Conservation (phyloP, 2,113 vertebrate genomes). For the Ammodytes marinus region DNA sequence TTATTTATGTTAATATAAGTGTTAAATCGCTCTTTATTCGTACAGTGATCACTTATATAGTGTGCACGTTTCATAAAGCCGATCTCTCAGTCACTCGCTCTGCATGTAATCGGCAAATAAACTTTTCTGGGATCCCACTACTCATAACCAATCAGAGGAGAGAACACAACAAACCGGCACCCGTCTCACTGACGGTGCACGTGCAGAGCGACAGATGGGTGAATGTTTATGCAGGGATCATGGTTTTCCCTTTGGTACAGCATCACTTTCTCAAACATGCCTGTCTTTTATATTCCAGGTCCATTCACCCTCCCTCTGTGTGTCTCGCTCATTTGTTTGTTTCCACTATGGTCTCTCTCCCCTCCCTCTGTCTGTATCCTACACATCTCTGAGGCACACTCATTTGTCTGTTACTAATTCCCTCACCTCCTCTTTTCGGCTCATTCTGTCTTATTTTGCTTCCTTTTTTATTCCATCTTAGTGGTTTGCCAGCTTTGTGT, state of each 20-base stretch:
- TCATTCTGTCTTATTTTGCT: slow-evolving; percentile 40
- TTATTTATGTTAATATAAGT: no score
- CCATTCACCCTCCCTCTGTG: slow-evolving; percentile 46
- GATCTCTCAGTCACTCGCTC: no score
- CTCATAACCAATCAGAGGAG: no score
- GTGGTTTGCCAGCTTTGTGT: neutral
- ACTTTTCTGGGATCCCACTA: no score
- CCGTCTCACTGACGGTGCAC: no score
- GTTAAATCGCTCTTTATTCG: no score
- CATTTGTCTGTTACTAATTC: slow-evolving; percentile 53
- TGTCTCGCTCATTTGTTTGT: slow-evolving; percentile 55
- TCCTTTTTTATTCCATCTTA: slow-evolving; percentile 26
- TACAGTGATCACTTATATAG: no score
- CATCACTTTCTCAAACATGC: slow-evolving; percentile 42
- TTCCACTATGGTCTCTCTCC: slow-evolving; percentile 26
- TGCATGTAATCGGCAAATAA: no score
- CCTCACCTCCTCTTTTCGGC: slow-evolving; percentile 45
- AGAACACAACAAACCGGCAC: no score
- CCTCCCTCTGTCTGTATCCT: slow-evolving; percentile 22
- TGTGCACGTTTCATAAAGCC: no score
- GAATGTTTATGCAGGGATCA: slow-evolving; percentile 15
- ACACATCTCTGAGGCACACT: slow-evolving; percentile 38
- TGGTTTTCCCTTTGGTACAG: slow-evolving; percentile 45
- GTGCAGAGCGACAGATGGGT: no score
- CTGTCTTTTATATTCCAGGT: slow-evolving; percentile 53